Conservation (phyloP, 2,797 vertebrate genomes). For the Rallus crepitans region DNA sequence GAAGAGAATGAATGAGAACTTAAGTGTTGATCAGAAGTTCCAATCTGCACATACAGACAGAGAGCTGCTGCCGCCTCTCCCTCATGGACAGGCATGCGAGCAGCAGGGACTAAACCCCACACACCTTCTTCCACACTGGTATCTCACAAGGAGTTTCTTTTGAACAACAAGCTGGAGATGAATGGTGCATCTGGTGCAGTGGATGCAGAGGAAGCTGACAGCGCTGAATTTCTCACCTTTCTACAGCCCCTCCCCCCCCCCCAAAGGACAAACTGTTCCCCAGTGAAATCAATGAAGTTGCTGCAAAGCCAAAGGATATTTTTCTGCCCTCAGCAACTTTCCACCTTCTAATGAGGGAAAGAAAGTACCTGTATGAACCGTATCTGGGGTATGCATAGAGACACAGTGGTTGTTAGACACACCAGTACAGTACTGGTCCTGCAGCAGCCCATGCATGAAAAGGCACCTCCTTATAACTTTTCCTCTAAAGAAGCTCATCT, state of each 20-base stretch:
- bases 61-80: background rate
- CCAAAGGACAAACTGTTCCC: background rate
- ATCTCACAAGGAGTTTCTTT: background rate
- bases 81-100: accelerated
- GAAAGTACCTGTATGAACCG: accelerated
- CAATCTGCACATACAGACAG: accelerated
- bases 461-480: background rate
- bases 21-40: background rate
- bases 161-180: background rate
- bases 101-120: background rate
- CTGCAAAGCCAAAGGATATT: background rate
- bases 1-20: background rate
- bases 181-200: accelerated
- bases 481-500: background rate
- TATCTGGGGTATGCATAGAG: background rate
- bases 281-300: background rate
- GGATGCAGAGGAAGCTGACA: background rate
- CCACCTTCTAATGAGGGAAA: background rate
- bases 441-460: background rate
- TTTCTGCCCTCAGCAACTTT: background rate
- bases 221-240: background rate
- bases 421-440: background rate
- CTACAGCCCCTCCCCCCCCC: accelerated
- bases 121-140: background rate
- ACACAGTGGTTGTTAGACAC: background rate